Percentiles rank a stretch among this genome's conserved stretches.
phyloP scores from a whole-genome alignment of 2,888 invertebrate species.

The Zhuqinia jingwanae region DNA sequence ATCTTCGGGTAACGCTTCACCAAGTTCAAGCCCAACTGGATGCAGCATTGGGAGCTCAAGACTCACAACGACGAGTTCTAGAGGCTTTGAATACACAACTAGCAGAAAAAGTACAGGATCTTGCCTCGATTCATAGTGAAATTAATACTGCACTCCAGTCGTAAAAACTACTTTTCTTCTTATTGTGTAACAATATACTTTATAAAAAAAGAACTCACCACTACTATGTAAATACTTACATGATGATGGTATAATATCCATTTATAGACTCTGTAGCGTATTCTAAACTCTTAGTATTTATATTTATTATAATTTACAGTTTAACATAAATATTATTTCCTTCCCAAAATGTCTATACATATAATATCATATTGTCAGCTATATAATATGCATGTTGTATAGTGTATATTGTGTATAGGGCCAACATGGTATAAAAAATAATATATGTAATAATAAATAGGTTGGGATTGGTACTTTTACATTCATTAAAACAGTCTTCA shows the following conservation, averaged over 20 bases:
- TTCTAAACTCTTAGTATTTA: too few species aligned
- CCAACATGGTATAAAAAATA: slow-evolving; percentile 16
- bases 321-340: not conserved
- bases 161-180: slow-evolving; percentile 82
- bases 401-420: slow-evolving; percentile 22
- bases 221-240: slow-evolving; percentile 14
- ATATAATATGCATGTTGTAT: not conserved
- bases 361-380: not conserved
- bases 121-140: slow-evolving; percentile 91
- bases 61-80: slow-evolving; percentile 88
- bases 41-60: slow-evolving; percentile 89
- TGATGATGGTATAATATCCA: slow-evolving; percentile 12
- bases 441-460: too few species aligned
- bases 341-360: not conserved
- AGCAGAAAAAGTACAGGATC: slow-evolving; percentile 89
- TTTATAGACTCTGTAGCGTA: not conserved
- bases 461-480: slow-evolving; percentile 44
- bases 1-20: slow-evolving; percentile 86
- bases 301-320: slow-evolving; percentile 1
- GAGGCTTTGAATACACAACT: slow-evolving; percentile 92
- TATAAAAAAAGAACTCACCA: not conserved
- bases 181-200: slow-evolving; percentile 29
- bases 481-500: slow-evolving; percentile 7
- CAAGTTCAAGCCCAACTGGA: slow-evolving; percentile 90
- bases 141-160: slow-evolving; percentile 89